These are phyloP conservation scores for Balanococcus diminutus DNA, from an alignment of 2,888 invertebrate genomes.

Conservation along the genomic window DNA sequence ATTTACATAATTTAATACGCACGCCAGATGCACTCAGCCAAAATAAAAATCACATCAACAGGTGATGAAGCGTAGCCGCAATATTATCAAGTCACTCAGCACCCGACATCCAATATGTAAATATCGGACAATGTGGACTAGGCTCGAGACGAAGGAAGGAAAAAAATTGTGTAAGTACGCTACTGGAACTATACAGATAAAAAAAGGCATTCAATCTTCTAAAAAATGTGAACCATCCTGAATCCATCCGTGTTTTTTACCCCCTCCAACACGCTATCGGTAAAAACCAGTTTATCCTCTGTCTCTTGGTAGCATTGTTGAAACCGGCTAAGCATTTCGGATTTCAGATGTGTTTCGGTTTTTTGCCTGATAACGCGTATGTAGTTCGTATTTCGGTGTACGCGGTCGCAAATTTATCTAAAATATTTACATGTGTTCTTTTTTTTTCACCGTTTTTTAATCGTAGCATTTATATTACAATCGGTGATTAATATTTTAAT, in stretches of 20 bases:
- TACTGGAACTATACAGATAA: conserved; percentile 47
- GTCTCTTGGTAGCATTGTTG: conserved; percentile 52
- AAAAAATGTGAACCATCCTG: conserved; percentile 53
- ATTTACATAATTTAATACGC: background rate
- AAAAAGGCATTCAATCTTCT: conserved; percentile 51
- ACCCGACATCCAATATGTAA: conserved; percentile 38
- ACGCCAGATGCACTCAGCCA: conserved; percentile 7
- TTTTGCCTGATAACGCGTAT: conserved; percentile 39
- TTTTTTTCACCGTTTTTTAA: background rate
- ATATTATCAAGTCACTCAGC: background rate
- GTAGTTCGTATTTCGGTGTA: conserved; percentile 44
- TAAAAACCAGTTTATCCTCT: conserved; percentile 52
- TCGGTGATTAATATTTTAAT: background rate
- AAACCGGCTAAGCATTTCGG: conserved; percentile 47
- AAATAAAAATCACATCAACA: conserved; percentile 10
- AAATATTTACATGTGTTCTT: conserved; percentile 5
- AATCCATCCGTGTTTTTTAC: conserved; percentile 49
- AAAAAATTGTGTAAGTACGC: conserved; percentile 44
- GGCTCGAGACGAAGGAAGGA: background rate
- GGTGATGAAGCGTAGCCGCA: background rate
- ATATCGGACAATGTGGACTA: conserved; percentile 1
- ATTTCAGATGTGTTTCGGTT: conserved; percentile 49
- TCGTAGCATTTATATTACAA: background rate
- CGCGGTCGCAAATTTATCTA: conserved; percentile 42
- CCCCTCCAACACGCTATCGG: conserved; percentile 48